A percentile compares a stretch with the other conserved stretches of the same genome.
phyloP scores from a whole-genome alignment of 2,888 invertebrate species.

The Deroplatys truncata region DNA sequence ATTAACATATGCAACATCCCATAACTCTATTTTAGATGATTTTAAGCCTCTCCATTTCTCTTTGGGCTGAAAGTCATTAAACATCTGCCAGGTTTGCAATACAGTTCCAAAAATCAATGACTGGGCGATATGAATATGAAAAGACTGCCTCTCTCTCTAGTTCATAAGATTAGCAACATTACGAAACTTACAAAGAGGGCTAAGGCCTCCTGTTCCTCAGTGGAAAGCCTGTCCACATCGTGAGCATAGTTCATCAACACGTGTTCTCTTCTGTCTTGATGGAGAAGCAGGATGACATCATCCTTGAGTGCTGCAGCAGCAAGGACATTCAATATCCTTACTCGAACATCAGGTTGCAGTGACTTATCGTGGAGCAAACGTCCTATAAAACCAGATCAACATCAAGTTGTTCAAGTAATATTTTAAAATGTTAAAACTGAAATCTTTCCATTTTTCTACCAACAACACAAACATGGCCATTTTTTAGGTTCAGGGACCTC shows the following conservation, averaged over 20 bases:
- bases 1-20: too few species aligned
- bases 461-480: too few species aligned
- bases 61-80: too few species aligned
- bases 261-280: constrained; percentile 86
- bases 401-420: neutral
- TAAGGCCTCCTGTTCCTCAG: constrained; percentile 73
- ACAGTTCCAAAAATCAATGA: too few species aligned
- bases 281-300: constrained; percentile 82
- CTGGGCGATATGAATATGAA: too few species aligned
- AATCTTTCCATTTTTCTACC: too few species aligned
- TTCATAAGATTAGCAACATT: too few species aligned
- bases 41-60: too few species aligned
- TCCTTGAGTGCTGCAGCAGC: constrained; percentile 78
- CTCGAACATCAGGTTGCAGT: constrained; percentile 57
- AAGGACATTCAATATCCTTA: constrained; percentile 65
- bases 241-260: constrained; percentile 83
- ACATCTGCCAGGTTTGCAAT: too few species aligned
- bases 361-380: constrained; percentile 59
- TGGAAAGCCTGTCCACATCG: constrained; percentile 68
- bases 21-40: too few species aligned
- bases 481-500: too few species aligned
- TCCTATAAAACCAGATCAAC: constrained; percentile 44
- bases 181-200: constrained; percentile 70
- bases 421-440: neutral
- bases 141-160: too few species aligned